Evolutionary conservation across 2,888 invertebrate genomes (phyloP), one percentile per base, ranked within the genome.

Genomic region (Dermolepida albohirtum): DNA sequence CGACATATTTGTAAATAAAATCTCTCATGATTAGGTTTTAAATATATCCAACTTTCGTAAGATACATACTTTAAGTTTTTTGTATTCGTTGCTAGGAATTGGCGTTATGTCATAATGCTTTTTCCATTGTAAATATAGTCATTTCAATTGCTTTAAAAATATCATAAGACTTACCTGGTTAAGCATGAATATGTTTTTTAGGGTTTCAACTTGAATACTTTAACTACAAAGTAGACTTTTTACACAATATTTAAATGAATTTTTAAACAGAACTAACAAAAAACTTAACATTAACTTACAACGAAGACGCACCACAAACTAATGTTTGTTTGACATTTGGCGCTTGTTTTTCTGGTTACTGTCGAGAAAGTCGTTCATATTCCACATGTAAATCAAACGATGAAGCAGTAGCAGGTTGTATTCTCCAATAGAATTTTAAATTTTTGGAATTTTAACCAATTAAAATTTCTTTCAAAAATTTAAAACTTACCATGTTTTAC

Each of bases 321-420:
- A 64, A 64, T 52, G 43, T 17, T 63, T 65, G 65, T 65, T 65
- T 65, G 65, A 65, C 65, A 65, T 65, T 65, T 65, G 41, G 65
- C 65, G 54, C 52, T 65, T 65, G 65, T 65, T 65, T 65, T 54
- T 65, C 54, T 47, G 65, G 65, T 54, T 44, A 65, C 65, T 65
- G 52, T 41, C 41, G 39, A 16, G n/a, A 54, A 65, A 54, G 29
- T 51, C 51, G 22, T 34, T 8, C 4, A 34, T 34, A 8, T 34
- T 34, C 6, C 10, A 6, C 10, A 16, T 62, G 47, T 16, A 57
- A 22, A 57, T 44, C 10, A 8, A 34, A 10, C 34, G 34, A 34
- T 34, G 34, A 34, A 34, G 34, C 34, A 6, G 5, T 8, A 34
- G 6, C 10, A 34, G 1, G 2, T 34, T 34, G 6, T 34, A 10